Evolutionary conservation across 2,888 invertebrate species (phyloP), one percentile per base, ranked within the genome.

Genomic region (Ctenicera cuprea): DNA sequence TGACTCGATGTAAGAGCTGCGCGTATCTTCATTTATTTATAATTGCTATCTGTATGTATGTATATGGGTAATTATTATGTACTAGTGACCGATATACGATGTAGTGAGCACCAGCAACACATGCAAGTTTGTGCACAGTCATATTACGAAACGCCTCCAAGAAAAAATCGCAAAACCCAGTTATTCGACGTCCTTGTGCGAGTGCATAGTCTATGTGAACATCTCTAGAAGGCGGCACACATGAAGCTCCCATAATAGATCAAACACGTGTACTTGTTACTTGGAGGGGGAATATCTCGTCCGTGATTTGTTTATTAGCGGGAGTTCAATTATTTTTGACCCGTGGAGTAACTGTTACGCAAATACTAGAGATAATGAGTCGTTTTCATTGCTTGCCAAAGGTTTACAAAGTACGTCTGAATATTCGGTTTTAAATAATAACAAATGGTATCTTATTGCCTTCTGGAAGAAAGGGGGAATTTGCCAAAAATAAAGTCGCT

Each of bases 141-240:
- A 64, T 20, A 73, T 76, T 73, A 76, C 73, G 76, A 76, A 73
- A 76, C 71, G 73, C 73, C 73, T 62, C 54, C 71, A 52, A 70
- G 65, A 72, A 70, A 73, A 75, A 76, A 76, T 63, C 59, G 26
- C 64, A 71, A 70, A 76, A 78, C 75, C 74, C 67, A 77, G 72
- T 77, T 78, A 75, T 72, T 71, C 76, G 75, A 75, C 75, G 78
- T 74, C 78, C 77, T 78, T 78, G 77, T 75, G 71, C 70, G 74
- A 71, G 75, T 74, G 75, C 43, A 26, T 30, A 57, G 57, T 54
- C 16, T 22, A 18, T 4, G 16, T 38, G 22, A 22, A 43, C 26
- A 57, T 71, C 33, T 30, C 16, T 65, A 64, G 18, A 9, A 63
- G 43, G 59, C 43, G 64, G 65, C 37, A 64, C 37, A 64, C 61